Evolutionary conservation across 2,797 vertebrate species (phyloP).

Genomic region (Loriculus beryllinus): DNA sequence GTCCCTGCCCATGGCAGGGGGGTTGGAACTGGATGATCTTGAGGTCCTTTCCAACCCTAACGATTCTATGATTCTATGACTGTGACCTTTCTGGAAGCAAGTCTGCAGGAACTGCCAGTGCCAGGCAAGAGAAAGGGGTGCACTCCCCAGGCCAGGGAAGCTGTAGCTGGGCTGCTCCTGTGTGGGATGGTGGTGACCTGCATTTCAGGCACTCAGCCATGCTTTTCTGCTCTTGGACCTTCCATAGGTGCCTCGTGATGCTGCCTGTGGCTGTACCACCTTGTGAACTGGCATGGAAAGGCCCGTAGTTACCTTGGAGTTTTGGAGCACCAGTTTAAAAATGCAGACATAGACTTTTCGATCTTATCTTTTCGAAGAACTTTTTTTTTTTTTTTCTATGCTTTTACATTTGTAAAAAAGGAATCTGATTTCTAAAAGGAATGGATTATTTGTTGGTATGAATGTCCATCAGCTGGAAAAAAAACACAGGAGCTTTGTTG

Average conservation of each 20-base stretch:
- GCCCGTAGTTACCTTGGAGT: neutral
- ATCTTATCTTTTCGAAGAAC: neutral
- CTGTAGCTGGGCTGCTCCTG: rapidly evolving
- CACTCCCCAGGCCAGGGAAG: neutral
- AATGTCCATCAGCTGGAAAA: neutral
- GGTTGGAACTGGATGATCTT: no score
- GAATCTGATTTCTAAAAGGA: neutral
- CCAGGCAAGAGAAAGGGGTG: neutral
- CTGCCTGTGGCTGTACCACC: neutral
- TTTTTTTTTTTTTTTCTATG: neutral
- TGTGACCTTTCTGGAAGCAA: neutral
- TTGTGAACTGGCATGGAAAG: neutral
- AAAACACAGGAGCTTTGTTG: neutral
- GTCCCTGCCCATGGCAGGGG: no score
- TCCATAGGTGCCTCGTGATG: rapidly evolving
- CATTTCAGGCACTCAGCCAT: neutral
- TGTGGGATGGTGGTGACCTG: neutral
- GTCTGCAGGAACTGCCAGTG: neutral
- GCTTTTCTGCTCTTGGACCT: neutral
- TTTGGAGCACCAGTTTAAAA: neutral
- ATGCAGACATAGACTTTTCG: neutral
- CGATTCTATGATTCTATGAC: no score
- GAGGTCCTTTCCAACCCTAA: no score
- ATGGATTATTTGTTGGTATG: neutral
- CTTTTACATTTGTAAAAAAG: neutral